phyloP scores from a whole-genome alignment of 2,113 vertebrate genomes.

The Toxostoma redivivum region DNA sequence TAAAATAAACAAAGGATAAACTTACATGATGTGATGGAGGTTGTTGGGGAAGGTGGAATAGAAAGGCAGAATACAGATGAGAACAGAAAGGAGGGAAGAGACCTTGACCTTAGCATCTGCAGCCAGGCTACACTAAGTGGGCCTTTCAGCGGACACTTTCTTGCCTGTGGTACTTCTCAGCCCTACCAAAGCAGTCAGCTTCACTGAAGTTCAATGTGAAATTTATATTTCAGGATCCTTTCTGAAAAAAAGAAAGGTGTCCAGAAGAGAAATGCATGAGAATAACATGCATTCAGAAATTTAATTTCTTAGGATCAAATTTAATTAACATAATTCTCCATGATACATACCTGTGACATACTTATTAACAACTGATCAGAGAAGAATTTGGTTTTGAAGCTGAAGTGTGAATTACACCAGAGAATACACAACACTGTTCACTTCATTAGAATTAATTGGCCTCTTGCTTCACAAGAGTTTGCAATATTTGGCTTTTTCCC shows the following conservation, averaged over 20 bases:
- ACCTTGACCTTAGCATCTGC: background rate
- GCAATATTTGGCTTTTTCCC: background rate
- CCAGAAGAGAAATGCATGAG: background rate
- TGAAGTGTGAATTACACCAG: background rate
- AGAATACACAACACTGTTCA: background rate
- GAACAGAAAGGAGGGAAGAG: background rate
- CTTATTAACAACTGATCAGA: background rate
- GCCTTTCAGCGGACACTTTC: background rate
- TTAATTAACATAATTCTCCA: background rate
- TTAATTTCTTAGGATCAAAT: background rate
- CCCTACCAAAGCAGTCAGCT: background rate
- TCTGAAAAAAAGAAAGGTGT: background rate
- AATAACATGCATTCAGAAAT: background rate
- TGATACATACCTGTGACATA: background rate
- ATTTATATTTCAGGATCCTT: background rate
- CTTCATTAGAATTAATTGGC: background rate
- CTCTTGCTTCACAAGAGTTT: background rate
- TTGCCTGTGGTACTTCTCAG: background rate
- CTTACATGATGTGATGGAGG: background rate
- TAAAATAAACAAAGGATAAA: background rate
- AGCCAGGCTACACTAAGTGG: background rate
- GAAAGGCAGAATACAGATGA: background rate
- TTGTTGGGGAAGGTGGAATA: background rate
- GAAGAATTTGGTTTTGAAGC: background rate
- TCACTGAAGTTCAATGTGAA: background rate